Base-by-base conservation (phyloP, 2,113 vertebrate genomes). In the Mustela nigripes region DNA sequence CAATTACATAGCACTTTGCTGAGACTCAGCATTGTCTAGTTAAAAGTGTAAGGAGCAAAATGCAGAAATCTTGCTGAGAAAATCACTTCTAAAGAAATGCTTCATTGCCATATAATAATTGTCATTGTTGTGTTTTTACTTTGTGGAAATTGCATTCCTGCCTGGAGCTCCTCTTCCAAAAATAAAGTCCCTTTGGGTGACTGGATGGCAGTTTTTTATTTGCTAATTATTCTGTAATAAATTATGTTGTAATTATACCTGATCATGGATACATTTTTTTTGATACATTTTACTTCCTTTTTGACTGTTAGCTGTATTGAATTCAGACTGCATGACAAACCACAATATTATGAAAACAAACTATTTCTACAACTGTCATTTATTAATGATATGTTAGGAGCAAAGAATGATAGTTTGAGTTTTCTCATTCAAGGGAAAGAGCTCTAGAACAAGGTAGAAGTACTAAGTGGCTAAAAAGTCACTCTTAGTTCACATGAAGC, bases 41-140 rank as follows among this genome's bases (percentile, higher is more conserved):
- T 83, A 11, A 14, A 56, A 62, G 76, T 91, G 7, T 58, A 10
- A 69, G 65, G 48, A 76, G 79, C 9, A 89, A 87, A 93, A 42
- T 90, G 42, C 14, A 28, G 65, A 76, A 48, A 28, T 67, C 83
- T 31, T 5, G 0, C 85, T 98, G 96, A 92, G 96, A 93, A 89
- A 97, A 97, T 74, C 76, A 18, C 26, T 4, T 50, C 16, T 0
- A 71, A 84, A 1, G 24, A 69, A 26, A 97, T 65, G 62, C 39
- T 28, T 83, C 6, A 0, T 31, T n/a, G 31, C 56, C 42, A 3
- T 11, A 71, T 12, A 18, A 24, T 11, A 69, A 2, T 73, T 91
- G 42, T 73, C 39, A n/a, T 24, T 26, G 0, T 0, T 28, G 4
- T 0, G 9, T 63, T 97, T 79, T 87, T 50, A 71, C 36, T 82